These are phyloP conservation scores for Neosalanx taihuensis DNA, from an alignment of 2,797 vertebrate species.

Conservation along the genomic window DNA sequence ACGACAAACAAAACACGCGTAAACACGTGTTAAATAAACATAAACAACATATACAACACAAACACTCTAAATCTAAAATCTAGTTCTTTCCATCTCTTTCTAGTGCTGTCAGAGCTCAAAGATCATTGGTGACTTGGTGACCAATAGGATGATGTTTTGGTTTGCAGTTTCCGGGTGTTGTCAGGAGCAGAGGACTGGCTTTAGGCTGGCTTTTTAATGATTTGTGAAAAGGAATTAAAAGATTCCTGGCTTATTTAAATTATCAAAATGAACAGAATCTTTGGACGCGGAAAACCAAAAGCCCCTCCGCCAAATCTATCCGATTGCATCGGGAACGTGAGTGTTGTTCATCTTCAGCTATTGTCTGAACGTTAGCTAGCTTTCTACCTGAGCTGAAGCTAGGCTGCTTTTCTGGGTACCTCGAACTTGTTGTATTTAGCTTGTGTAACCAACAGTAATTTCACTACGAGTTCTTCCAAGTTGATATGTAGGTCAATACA, in stretches of 20 bases:
- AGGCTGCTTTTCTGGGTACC: not conserved
- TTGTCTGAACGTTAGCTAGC: slow-evolving; percentile 29
- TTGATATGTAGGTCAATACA: not conserved
- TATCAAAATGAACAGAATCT: slow-evolving; percentile 88
- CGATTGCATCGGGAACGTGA: slow-evolving; percentile 94
- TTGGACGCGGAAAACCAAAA: slow-evolving; percentile 90
- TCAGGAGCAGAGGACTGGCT: slow-evolving; percentile 23
- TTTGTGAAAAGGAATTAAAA: slow-evolving; percentile 24
- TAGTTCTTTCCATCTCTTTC: not conserved
- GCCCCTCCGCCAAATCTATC: slow-evolving; percentile 87
- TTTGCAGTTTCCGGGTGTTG: slow-evolving; percentile 64
- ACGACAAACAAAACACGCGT: too few relatives aligned
- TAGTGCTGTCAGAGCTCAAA: not conserved
- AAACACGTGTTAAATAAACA: too few relatives aligned
- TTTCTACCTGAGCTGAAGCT: slow-evolving; percentile 29
- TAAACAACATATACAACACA: too few relatives aligned
- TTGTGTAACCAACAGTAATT: not conserved
- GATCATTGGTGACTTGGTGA: slow-evolving; percentile 50
- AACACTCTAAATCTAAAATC: too few relatives aligned
- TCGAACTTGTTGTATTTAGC: not conserved
- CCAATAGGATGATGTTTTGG: slow-evolving; percentile 49
- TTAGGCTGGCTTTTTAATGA: slow-evolving; percentile 27
- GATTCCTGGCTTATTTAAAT: not conserved
- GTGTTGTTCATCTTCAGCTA: slow-evolving; percentile 46
- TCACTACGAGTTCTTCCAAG: not conserved